Evolutionary conservation across 2,113 vertebrate genomes (phyloP).

Genomic region (Anarhynchus alexandrinus): DNA sequence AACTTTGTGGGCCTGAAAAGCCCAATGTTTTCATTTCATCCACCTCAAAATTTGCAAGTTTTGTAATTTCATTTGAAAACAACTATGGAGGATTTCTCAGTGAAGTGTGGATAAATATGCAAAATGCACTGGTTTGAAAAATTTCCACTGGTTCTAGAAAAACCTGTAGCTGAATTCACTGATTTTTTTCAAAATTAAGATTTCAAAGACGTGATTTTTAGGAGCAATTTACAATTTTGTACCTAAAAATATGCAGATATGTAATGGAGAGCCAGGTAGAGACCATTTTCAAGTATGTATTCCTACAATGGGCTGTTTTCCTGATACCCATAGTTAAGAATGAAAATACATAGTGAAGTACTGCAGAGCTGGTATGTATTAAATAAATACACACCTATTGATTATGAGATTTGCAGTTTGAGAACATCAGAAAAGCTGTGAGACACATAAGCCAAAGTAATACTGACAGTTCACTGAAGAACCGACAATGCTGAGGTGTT

Average conservation of each 20-base stretch:
- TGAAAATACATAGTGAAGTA: not conserved
- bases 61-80: not conserved
- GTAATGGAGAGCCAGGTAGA: not conserved
- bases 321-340: not conserved
- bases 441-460: not conserved
- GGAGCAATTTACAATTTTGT: not conserved
- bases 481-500: rapidly evolving
- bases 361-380: not conserved
- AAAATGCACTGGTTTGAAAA: not conserved
- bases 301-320: not conserved
- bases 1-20: not conserved
- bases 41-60: not conserved
- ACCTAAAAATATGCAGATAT: not conserved
- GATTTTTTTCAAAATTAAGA: not conserved
- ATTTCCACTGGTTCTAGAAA: not conserved
- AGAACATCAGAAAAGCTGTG: not conserved
- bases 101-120: not conserved
- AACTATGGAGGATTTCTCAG: not conserved
- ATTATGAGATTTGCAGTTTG: not conserved
- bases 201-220: not conserved
- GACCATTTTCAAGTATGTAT: not conserved
- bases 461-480: not conserved
- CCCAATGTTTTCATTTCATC: not conserved
- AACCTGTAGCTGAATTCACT: not conserved
- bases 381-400: not conserved